Conservation (phyloP, 1,140 invertebrate genomes). For the Octopus sinensis region DNA sequence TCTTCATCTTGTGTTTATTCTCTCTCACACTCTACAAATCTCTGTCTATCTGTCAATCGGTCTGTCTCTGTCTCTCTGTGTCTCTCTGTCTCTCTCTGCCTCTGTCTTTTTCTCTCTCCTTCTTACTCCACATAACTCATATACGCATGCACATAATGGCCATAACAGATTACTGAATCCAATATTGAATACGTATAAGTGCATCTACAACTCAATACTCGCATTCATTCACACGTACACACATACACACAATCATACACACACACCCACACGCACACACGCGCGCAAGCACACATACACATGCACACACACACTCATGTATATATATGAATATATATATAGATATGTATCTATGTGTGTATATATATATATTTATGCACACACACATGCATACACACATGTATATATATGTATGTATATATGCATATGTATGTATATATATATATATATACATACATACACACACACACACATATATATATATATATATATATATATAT, state of each 20-base stretch:
- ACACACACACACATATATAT: not conserved
- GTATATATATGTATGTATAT: constrained; percentile 15
- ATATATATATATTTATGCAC: constrained; percentile 6
- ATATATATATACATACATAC: not conserved
- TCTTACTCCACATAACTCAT: no score
- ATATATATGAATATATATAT: not conserved
- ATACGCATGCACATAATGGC: no score
- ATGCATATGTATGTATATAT: not conserved
- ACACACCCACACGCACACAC: not conserved
- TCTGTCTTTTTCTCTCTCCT: no score
- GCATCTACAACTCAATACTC: not conserved
- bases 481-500: constrained; percentile 11
- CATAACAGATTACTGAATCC: no score
- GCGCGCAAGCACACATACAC: not conserved
- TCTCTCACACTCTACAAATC: no score
- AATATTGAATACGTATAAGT: no score
- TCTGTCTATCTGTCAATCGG: no score
- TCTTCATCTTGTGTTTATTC: no score
- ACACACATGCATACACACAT: not conserved
- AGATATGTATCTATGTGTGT: constrained; percentile 13
- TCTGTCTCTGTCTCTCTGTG: no score
- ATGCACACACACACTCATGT: not conserved
- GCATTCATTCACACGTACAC: not conserved
- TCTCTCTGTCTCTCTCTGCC: no score
- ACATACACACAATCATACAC: not conserved